Conservation (phyloP, 2,797 vertebrate species). For the Anableps anableps region DNA sequence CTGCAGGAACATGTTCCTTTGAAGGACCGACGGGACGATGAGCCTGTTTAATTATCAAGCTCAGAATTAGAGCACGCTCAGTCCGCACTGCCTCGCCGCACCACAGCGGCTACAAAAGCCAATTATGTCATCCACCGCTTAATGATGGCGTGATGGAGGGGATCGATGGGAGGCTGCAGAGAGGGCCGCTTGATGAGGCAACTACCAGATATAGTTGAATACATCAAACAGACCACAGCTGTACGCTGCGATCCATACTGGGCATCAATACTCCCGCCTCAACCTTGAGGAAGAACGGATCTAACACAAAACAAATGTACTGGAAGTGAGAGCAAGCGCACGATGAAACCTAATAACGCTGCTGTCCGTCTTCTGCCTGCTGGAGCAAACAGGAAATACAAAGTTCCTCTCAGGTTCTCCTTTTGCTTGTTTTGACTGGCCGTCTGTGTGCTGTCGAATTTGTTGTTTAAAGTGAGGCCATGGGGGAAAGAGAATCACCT, state of each 20-base stretch:
- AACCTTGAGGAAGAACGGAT: slow-evolving; percentile 48
- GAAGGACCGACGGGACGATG: slow-evolving; percentile 50
- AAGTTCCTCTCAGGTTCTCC: background rate
- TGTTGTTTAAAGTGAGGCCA: background rate
- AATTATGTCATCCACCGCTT: slow-evolving; percentile 69
- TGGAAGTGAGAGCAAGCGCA: slow-evolving; percentile 36
- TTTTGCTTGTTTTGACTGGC: background rate
- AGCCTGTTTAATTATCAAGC: slow-evolving; percentile 68
- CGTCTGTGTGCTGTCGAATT: background rate
- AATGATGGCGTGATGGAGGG: slow-evolving; percentile 67
- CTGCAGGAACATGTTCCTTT: slow-evolving; percentile 36
- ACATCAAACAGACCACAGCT: slow-evolving; percentile 56
- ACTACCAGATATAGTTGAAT: slow-evolving; percentile 63
- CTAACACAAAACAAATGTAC: slow-evolving; percentile 52
- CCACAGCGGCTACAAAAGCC: slow-evolving; percentile 59
- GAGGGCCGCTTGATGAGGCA: slow-evolving; percentile 55
- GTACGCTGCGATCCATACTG: slow-evolving; percentile 59
- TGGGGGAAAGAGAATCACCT: background rate
- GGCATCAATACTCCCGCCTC: slow-evolving; percentile 60
- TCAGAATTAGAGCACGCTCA: slow-evolving; percentile 51
- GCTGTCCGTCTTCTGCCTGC: slow-evolving; percentile 31
- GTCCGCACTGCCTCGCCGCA: slow-evolving; percentile 29
- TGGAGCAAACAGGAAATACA: slow-evolving; percentile 17
- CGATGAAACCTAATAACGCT: slow-evolving; percentile 47
- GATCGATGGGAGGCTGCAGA: slow-evolving; percentile 64